Percentiles rank a stretch among this genome's conserved stretches.
Conservation (phyloP, 2,113 vertebrate species). For the Beaufortia kweichowensis region DNA sequence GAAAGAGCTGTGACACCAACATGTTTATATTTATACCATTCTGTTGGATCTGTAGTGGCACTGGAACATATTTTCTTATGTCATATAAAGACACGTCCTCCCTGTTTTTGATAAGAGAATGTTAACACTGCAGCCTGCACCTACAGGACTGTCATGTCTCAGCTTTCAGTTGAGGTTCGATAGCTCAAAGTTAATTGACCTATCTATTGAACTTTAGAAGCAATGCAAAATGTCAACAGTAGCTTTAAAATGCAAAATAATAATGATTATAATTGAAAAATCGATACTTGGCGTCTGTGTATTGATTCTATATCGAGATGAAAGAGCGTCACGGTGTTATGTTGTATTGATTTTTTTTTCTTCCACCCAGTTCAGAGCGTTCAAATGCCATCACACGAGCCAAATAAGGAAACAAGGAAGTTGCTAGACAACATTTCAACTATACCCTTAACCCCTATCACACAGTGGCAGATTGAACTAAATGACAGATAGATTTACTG, state of each 20-base stretch:
- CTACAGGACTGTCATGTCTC: neutral
- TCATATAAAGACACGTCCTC: too few species aligned
- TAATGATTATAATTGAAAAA: conserved; percentile 37
- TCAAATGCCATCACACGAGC: conserved; percentile 18
- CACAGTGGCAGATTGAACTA: too few species aligned
- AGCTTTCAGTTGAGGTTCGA: conserved; percentile 19
- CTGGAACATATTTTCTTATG: too few species aligned
- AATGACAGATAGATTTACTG: too few species aligned
- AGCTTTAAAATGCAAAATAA: conserved; percentile 27
- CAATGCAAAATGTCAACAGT: conserved; percentile 23
- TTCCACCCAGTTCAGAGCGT: conserved; percentile 3
- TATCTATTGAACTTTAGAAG: conserved; percentile 23
- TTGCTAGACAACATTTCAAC: neutral
- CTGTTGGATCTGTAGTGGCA: too few species aligned
- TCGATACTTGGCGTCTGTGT: conserved; percentile 10
- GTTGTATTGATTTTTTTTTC: conserved; percentile 17
- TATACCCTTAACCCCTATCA: neutral
- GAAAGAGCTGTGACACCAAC: neutral
- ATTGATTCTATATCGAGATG: conserved; percentile 29
- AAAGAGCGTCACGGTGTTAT: conserved; percentile 27
- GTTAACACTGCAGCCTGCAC: neutral
- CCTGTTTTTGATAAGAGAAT: neutral
- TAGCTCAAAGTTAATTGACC: conserved; percentile 34
- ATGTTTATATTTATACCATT: neutral
- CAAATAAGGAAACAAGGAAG: conserved; percentile 22